phyloP scores from a whole-genome alignment of 2,888 invertebrate species.

The Chydorus sphaericus region DNA sequence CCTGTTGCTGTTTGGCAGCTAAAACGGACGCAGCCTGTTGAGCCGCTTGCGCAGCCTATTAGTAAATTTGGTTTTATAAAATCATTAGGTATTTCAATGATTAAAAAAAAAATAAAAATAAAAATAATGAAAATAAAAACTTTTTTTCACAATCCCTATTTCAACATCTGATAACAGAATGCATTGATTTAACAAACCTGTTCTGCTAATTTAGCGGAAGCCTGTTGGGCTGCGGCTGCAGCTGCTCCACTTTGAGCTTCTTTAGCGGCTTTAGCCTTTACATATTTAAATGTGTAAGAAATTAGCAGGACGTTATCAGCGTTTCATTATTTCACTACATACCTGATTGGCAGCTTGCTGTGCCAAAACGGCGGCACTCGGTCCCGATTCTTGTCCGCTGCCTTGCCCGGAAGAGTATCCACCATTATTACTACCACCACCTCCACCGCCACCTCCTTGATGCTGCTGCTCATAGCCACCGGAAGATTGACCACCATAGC shows the following conservation, averaged over 20 bases:
- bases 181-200: neutral
- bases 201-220: neutral
- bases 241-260: neutral
- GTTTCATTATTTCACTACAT: neutral
- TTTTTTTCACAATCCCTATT: neutral
- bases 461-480: too few species aligned
- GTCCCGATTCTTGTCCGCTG: neutral
- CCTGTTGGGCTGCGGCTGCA: neutral
- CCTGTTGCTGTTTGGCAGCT: neutral
- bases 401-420: neutral
- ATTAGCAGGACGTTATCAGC: neutral
- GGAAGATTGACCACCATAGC: too few species aligned
- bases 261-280: neutral
- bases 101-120: too few species aligned
- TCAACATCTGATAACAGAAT: neutral
- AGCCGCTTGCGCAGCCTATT: neutral
- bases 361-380: neutral
- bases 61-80: too few species aligned
- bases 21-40: neutral
- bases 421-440: neutral
- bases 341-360: neutral
- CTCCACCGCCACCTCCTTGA: too few species aligned
- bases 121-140: too few species aligned
- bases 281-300: neutral
- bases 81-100: too few species aligned